These are phyloP conservation scores for Eucidaris tribuloides DNA, from an alignment of 35 echinoderm and acorn worm species.

Conservation along the genomic window DNA sequence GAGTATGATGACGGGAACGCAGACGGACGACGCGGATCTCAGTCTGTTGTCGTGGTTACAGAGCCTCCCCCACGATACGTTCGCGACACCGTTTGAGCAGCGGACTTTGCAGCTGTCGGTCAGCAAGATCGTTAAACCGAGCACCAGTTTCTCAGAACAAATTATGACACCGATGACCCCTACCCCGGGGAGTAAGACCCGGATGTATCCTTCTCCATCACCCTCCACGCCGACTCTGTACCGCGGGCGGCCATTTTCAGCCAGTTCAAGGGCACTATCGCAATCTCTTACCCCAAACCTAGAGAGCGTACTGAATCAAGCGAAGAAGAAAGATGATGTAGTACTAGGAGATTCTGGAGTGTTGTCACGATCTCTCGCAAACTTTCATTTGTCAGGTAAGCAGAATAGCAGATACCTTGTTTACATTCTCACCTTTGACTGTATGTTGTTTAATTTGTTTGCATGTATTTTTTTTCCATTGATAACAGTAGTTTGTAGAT, in stretches of 20 bases:
- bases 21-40: slow-evolving; percentile 85
- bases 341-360: slow-evolving; percentile 26
- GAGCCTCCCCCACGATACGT: slow-evolving; percentile 80
- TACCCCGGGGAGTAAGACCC: slow-evolving; percentile 76
- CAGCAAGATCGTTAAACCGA: slow-evolving; percentile 79
- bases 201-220: slow-evolving; percentile 81
- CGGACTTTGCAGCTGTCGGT: slow-evolving; percentile 61
- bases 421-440: no score
- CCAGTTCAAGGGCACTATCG: slow-evolving; percentile 55
- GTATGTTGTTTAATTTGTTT: no score
- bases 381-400: slow-evolving; percentile 59
- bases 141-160: slow-evolving; percentile 90
- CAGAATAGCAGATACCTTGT: no score
- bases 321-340: slow-evolving; percentile 64
- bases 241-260: slow-evolving; percentile 74
- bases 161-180: slow-evolving; percentile 99
- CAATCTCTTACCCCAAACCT: slow-evolving; percentile 84
- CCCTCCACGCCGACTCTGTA: slow-evolving; percentile 92
- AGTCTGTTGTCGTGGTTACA: slow-evolving; percentile 97
- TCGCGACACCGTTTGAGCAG: slow-evolving; percentile 94
- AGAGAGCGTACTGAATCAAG: slow-evolving; percentile 69
- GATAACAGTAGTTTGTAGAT: no score
- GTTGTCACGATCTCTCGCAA: slow-evolving; percentile 77
- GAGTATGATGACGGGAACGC: slow-evolving; percentile 75
- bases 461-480: no score